A percentile compares a stretch with the other conserved stretches of the same genome.
phyloP scores from a whole-genome alignment of 2,888 invertebrate species.

The Scrobipalpa costella region DNA sequence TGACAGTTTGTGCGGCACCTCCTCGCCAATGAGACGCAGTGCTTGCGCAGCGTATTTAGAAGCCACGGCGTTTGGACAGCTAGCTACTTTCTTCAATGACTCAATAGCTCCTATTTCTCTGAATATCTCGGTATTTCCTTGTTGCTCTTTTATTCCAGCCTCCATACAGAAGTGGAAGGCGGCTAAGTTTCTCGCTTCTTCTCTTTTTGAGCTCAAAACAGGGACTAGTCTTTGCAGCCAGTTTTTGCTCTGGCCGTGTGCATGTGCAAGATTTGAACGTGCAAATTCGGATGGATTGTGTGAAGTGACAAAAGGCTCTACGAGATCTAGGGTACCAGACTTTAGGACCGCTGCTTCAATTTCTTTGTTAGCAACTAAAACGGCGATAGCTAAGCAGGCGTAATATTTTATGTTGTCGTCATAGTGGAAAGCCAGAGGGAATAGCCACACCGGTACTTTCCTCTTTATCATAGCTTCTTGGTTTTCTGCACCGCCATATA shows the following conservation, averaged over 20 bases:
- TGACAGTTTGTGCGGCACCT: conserved; percentile 97
- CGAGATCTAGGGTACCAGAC: conserved; percentile 97
- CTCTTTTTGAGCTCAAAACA: conserved; percentile 95
- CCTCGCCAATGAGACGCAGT: conserved; percentile 95
- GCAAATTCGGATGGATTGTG: conserved; percentile 98
- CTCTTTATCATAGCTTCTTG: conserved; percentile 98
- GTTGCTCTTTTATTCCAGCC: conserved; percentile 97
- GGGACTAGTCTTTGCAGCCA: conserved; percentile 97
- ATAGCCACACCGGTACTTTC: conserved; percentile 97
- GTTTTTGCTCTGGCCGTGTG: conserved; percentile 97
- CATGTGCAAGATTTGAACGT: conserved; percentile 93
- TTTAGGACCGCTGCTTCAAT: conserved; percentile 97
- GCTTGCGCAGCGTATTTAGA: conserved; percentile 98
- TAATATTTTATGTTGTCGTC: conserved; percentile 99
- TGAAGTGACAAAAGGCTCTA: conserved; percentile 97
- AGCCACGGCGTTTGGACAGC: conserved; percentile 98
- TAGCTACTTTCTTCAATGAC: conserved; percentile 96
- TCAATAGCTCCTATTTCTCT: conserved; percentile 97
- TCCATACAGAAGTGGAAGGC: conserved; percentile 99
- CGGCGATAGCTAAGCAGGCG: conserved; percentile 98
- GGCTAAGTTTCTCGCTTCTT: conserved; percentile 97
- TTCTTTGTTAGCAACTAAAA: conserved; percentile 97
- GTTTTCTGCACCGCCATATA: conserved; percentile 98
- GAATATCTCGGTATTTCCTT: conserved; percentile 94
- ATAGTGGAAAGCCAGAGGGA: conserved; percentile 97